Base-by-base conservation (phyloP, 2,797 vertebrate species). In the Capromys pilorides region DNA sequence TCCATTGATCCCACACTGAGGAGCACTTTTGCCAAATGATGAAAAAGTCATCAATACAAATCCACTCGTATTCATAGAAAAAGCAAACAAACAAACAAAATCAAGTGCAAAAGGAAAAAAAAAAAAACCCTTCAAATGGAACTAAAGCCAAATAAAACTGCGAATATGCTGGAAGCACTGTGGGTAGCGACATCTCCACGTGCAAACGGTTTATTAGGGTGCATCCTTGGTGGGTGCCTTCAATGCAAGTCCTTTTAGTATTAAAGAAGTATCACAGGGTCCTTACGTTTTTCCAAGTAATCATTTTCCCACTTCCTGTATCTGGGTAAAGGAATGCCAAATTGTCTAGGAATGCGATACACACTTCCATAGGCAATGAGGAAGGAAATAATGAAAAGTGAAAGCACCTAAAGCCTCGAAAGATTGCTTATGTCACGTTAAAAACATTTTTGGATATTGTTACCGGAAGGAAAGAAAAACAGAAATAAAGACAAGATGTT, bases 401-500 rank as follows among this genome's bases (percentile, higher is more conserved):
- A 97, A 97, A 94, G 78, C 0, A 96, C 95, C 96, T 91, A 90
- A 92, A 97, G 97, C 95, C 41, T 94, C 84, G 97, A 45, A 98
- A 96, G 90, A 86, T 95, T 96, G 95, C 59, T 97, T 97, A 96
- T 92, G 89, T 26, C 94, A 66, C 11, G 66, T 24, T 96, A 96
- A 91, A 86, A 97, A 87, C 64, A 96, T 97, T 98, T 96, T 94
- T 62, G 75, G 31, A 64, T 39, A n/a, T 77, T 66, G 89, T 75
- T 54, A 86, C 13, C 19, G 3, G 28, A 39, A 66, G 26, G 33
- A 41, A 62, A 80, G 4, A 33, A 4, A 36, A 66, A 21, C 59
- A 94, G 64, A 96, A 96, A 97, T 19, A 61, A 93, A 96, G 92
- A 97, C 96, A 94, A 97, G 93, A 88, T 92, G 98, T 96, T 94